Percentiles rank a stretch among this genome's conserved stretches.
phyloP scores from a whole-genome alignment of 2,888 invertebrate species.

The Hypolimnas misippus region DNA sequence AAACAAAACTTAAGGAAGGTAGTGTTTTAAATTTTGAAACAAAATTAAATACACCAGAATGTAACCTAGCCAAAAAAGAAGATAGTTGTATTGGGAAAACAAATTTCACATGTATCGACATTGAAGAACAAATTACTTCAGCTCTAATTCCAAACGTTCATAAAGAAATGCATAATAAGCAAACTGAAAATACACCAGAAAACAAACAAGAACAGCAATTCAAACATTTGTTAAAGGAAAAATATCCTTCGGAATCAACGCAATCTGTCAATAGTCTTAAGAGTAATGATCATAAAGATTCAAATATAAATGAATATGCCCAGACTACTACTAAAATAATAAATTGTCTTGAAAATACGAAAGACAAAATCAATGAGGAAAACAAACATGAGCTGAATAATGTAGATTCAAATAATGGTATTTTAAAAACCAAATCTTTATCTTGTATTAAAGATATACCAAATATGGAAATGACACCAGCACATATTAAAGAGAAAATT shows the following conservation, averaged over 20 bases:
- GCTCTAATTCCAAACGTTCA: slow-evolving; percentile 49
- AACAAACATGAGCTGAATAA: not conserved
- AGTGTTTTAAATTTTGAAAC: not conserved
- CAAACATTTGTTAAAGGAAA: not conserved
- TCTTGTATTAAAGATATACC: not conserved
- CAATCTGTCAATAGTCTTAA: not conserved
- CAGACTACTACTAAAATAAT: not conserved
- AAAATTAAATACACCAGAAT: not conserved
- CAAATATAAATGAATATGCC: not conserved
- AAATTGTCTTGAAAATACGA: not conserved
- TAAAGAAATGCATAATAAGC: slow-evolving; percentile 5
- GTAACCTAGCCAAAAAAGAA: not conserved
- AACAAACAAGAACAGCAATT: not conserved
- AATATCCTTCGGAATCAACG: not conserved
- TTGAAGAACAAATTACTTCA: slow-evolving; percentile 53
- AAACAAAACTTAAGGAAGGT: not conserved
- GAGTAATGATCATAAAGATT: not conserved
- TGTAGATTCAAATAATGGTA: not conserved
- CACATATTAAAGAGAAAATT: not conserved
- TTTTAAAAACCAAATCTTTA: not conserved
- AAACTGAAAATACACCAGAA: not conserved
- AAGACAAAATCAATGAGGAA: not conserved
- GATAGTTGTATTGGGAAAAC: not conserved
- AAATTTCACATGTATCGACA: slow-evolving; percentile 42
- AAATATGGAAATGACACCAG: not conserved